A percentile compares a stretch with the other conserved stretches of the same genome.
These are phyloP conservation scores for Axinella damicornis DNA, from an alignment of 37 sponge, comb jelly and placozoan species.

Conservation along the genomic window DNA sequence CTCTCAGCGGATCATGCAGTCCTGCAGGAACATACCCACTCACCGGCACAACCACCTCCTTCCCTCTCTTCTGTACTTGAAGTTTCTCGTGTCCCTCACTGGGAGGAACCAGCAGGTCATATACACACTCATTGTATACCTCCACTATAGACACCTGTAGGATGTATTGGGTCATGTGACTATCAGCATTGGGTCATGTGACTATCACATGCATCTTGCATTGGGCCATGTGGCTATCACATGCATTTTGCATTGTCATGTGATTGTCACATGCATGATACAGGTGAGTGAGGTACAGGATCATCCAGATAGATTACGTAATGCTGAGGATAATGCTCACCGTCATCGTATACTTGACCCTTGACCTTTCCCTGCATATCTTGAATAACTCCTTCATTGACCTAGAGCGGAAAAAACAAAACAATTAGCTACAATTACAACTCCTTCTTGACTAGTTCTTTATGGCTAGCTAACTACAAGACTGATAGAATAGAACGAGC, in stretches of 20 bases:
- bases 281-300: too few species aligned
- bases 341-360: slow-evolving; percentile 65
- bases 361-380: slow-evolving; percentile 58
- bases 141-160: slow-evolving; percentile 85
- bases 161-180: not conserved
- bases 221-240: too few species aligned
- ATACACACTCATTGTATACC: slow-evolving; percentile 82
- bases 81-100: slow-evolving; percentile 61
- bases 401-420: slow-evolving; percentile 5
- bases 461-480: too few species aligned
- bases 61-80: slow-evolving; percentile 65
- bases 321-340: too few species aligned
- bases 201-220: not conserved
- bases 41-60: slow-evolving; percentile 67
- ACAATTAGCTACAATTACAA: too few species aligned
- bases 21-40: not conserved
- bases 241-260: not conserved
- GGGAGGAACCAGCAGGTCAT: slow-evolving; percentile 65
- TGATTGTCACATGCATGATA: too few species aligned
- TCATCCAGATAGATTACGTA: too few species aligned
- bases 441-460: too few species aligned
- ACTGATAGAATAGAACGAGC: too few species aligned
- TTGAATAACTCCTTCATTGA: slow-evolving; percentile 81
- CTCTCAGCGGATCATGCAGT: too few species aligned
- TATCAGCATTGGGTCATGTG: not conserved